These are phyloP conservation scores for Oreochromis grahami DNA, from an alignment of 2,797 vertebrate species.

Conservation along the genomic window DNA sequence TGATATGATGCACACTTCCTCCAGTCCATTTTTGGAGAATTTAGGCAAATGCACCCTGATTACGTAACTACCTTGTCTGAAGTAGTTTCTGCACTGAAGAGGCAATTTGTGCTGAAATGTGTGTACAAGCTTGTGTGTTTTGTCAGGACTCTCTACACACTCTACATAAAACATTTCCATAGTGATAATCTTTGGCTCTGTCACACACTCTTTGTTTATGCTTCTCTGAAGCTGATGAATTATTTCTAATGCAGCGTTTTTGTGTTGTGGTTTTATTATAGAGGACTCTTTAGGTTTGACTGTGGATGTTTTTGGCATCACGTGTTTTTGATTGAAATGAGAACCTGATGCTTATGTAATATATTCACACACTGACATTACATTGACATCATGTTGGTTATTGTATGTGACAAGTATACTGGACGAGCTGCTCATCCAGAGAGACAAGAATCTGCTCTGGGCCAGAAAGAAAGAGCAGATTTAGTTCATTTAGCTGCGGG, in stretches of 20 bases:
- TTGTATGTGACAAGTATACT: slow-evolving; percentile 8
- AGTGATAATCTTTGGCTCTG: not conserved
- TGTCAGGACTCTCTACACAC: not conserved
- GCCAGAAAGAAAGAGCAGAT: not conserved
- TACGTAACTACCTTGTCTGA: slow-evolving; percentile 35
- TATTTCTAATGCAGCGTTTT: not conserved
- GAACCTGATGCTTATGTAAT: not conserved
- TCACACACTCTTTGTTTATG: not conserved
- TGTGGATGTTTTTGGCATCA: not conserved
- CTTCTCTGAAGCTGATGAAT: not conserved
- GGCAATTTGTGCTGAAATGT: slow-evolving; percentile 8
- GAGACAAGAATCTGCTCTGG: not conserved
- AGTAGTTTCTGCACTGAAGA: slow-evolving; percentile 12
- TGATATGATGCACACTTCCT: not conserved
- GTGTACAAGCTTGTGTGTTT: not conserved
- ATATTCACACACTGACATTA: not conserved
- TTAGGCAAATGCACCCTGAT: slow-evolving; percentile 23
- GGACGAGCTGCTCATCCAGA: slow-evolving; percentile 1
- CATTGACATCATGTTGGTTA: not conserved
- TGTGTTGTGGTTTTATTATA: not conserved
- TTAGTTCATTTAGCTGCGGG: not conserved
- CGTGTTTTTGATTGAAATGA: not conserved
- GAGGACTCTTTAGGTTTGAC: not conserved
- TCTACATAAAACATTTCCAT: slow-evolving; percentile 10
- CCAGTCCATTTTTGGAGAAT: not conserved